phyloP scores from a whole-genome alignment of 2,113 vertebrate species.

The Bostrychus sinensis region DNA sequence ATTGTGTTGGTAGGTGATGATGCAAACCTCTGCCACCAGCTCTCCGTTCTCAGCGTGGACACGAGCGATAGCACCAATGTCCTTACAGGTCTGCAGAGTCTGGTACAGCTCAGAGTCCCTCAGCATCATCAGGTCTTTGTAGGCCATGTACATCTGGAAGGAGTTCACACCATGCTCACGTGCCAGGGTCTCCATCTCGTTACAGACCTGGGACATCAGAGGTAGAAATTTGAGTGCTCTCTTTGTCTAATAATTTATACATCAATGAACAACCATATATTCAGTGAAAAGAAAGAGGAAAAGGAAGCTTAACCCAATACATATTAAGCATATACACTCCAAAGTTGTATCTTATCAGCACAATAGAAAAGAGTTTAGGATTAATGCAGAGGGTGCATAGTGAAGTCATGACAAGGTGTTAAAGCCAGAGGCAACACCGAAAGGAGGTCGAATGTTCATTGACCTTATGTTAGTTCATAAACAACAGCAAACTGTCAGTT shows the following conservation, averaged over 20 bases:
- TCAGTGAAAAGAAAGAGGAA: too few species aligned
- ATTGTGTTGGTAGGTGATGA: not conserved
- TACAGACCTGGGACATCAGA: constrained; percentile 80
- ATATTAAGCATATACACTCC: too few species aligned
- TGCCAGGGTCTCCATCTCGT: constrained; percentile 94
- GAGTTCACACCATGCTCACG: constrained; percentile 96
- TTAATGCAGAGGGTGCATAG: not conserved
- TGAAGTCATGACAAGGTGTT: constrained; percentile 1
- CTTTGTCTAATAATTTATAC: not conserved
- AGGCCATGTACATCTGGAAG: constrained; percentile 98
- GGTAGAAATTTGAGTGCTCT: not conserved
- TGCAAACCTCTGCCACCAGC: constrained; percentile 90
- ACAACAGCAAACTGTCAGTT: not conserved
- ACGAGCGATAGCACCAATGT: constrained; percentile 90
- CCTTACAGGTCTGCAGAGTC: constrained; percentile 89
- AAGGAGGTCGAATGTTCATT: constrained; percentile 7
- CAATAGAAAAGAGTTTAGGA: not conserved
- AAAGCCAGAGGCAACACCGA: constrained; percentile 1
- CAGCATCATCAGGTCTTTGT: constrained; percentile 97
- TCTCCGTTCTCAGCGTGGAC: constrained; percentile 96
- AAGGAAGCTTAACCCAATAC: too few species aligned
- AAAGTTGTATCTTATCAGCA: too few species aligned
- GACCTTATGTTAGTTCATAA: not conserved
- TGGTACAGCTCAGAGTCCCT: constrained; percentile 95
- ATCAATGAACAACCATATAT: too few species aligned